Evolutionary conservation across 1,140 invertebrate species (phyloP).

Genomic region (Drosophila prosaltans): DNA sequence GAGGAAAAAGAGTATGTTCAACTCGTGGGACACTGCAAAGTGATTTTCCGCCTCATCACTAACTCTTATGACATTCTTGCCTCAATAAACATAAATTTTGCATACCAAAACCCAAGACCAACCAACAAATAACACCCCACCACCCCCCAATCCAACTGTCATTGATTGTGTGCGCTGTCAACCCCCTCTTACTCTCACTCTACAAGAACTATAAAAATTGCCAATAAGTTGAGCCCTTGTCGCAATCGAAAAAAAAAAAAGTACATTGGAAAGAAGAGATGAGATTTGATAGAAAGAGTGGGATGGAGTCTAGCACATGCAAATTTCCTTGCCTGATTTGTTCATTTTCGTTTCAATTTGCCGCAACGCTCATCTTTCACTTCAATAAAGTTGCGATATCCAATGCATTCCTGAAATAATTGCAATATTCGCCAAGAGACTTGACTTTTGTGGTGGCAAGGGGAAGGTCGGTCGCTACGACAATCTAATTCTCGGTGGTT

Average conservation of each 20-base stretch:
- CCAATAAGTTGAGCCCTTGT: constrained; percentile 67
- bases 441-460: constrained; percentile 4
- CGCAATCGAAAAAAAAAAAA: constrained; percentile 6
- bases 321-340: constrained; percentile 77
- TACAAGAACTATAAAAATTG: constrained; percentile 59
- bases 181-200: constrained; percentile 30
- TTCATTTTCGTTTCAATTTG: constrained; percentile 78
- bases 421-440: constrained; percentile 53
- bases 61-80: constrained; percentile 72
- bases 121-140: not conserved
- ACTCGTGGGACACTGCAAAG: not conserved
- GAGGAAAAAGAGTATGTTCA: constrained; percentile 31
- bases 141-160: not conserved
- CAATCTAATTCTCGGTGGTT: constrained; percentile 16
- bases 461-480: not conserved
- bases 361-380: constrained; percentile 36
- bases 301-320: constrained; percentile 54
- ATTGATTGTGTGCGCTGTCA: constrained; percentile 18
- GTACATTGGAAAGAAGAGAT: not conserved
- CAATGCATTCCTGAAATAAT: constrained; percentile 76
- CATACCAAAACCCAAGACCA: constrained; percentile 17
- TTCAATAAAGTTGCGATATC: constrained; percentile 58
- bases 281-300: not conserved
- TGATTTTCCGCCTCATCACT: constrained; percentile 18
- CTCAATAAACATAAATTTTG: constrained; percentile 77